These are phyloP conservation scores for Phrynocephalus forsythii DNA, from an alignment of 2,797 vertebrate genomes.

Conservation along the genomic window DNA sequence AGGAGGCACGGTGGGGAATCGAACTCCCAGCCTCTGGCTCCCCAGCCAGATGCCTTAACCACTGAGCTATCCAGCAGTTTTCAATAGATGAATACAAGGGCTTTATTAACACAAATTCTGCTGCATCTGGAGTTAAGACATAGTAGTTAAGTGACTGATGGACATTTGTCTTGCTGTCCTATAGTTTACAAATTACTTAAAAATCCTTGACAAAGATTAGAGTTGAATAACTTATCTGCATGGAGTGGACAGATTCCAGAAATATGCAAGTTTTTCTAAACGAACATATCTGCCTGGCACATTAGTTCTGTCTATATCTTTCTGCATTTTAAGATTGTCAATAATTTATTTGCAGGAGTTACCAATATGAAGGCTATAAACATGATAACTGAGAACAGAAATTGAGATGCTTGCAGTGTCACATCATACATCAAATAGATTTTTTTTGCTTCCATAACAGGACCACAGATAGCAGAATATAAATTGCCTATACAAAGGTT, in stretches of 20 bases:
- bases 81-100: too few relatives aligned
- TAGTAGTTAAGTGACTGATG: not conserved
- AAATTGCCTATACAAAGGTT: not conserved
- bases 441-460: not conserved
- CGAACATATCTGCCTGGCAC: not conserved
- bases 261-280: not conserved
- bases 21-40: too few relatives aligned
- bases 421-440: not conserved
- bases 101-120: not conserved
- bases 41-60: too few relatives aligned
- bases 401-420: not conserved
- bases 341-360: not conserved
- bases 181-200: not conserved
- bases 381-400: not conserved
- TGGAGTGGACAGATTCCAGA: not conserved
- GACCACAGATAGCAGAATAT: not conserved
- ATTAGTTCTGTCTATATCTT: not conserved
- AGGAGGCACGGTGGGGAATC: too few relatives aligned
- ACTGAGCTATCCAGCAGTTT: too few relatives aligned
- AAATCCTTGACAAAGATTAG: not conserved
- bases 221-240: not conserved
- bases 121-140: not conserved
- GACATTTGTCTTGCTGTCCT: not conserved
- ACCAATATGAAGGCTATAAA: not conserved
- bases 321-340: slow-evolving; percentile 1